These are phyloP conservation scores for Camponotus vicinus DNA, from an alignment of 1,140 invertebrate genomes.

Conservation along the genomic window DNA sequence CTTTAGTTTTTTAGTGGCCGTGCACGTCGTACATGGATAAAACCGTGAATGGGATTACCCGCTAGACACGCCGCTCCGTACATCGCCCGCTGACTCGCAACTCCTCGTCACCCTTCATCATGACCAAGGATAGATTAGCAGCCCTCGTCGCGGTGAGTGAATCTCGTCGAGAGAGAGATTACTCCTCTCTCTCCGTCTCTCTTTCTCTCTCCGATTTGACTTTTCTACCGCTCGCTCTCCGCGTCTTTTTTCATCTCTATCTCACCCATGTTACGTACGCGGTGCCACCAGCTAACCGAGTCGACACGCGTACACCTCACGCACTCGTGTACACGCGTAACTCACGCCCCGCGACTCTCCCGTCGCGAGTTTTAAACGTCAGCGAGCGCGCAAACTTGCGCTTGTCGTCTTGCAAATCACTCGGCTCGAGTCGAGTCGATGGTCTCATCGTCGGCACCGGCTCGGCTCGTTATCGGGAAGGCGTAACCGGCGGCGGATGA, in stretches of 20 bases:
- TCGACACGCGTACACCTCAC: neutral
- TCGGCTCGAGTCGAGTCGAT: neutral
- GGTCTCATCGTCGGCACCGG: neutral
- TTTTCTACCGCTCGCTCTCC: neutral
- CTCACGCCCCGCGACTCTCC: conserved; percentile 11
- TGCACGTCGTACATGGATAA: conserved; percentile 88
- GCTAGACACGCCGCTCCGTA: conserved; percentile 80
- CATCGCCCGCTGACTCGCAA: conserved; percentile 81
- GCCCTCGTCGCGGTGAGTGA: conserved; percentile 96
- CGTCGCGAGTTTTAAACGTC: conserved; percentile 1
- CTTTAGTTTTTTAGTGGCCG: conserved; percentile 90
- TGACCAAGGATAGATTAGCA: conserved; percentile 99
- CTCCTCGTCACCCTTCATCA: conserved; percentile 88
- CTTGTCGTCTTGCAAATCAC: neutral
- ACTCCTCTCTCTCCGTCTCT: conserved; percentile 30
- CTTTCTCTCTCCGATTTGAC: neutral
- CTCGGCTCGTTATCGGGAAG: neutral
- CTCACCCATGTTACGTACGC: neutral
- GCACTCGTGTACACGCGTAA: conserved; percentile 1
- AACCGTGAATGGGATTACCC: conserved; percentile 93
- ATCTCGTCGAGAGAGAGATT: neutral
- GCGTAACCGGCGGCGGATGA: conserved; percentile 30
- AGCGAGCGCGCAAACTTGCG: conserved; percentile 17
- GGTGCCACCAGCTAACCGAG: conserved; percentile 3
- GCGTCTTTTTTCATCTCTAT: no score